Conservation (phyloP, 2,888 invertebrate species). For the Cheilosia urbana region DNA sequence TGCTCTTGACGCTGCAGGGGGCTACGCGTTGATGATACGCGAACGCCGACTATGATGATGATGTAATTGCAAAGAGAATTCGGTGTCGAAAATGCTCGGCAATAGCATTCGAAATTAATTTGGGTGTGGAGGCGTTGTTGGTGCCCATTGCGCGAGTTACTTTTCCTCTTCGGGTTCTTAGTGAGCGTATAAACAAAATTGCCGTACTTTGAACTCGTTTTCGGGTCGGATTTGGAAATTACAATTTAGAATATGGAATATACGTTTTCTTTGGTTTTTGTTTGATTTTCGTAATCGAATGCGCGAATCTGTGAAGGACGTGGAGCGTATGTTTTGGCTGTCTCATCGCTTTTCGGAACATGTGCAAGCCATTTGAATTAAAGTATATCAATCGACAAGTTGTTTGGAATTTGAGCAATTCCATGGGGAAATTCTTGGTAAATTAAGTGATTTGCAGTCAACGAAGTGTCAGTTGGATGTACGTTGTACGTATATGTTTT, state of each 20-base stretch:
- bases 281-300: constrained; percentile 12
- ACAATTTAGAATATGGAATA: not conserved
- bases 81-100: constrained; percentile 50
- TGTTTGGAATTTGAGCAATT: constrained; percentile 1
- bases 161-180: not conserved
- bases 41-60: constrained; percentile 21
- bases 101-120: constrained; percentile 27
- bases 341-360: constrained; percentile 9
- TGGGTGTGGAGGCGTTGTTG: constrained; percentile 48
- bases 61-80: constrained; percentile 67
- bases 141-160: constrained; percentile 13
- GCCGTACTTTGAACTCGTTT: constrained; percentile 16
- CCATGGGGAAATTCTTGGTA: not conserved
- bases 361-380: constrained; percentile 40
- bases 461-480: too few relatives aligned
- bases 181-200: constrained; percentile 35
- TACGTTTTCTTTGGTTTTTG: not conserved
- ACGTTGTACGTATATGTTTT: too few relatives aligned
- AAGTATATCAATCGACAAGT: constrained; percentile 27
- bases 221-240: constrained; percentile 2
- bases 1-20: constrained; percentile 12
- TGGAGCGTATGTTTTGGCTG: constrained; percentile 35
- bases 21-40: not conserved
- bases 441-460: not conserved
- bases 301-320: constrained; percentile 17